Base-by-base conservation (phyloP, 2,888 invertebrate genomes). In the Drosophila limbata region DNA sequence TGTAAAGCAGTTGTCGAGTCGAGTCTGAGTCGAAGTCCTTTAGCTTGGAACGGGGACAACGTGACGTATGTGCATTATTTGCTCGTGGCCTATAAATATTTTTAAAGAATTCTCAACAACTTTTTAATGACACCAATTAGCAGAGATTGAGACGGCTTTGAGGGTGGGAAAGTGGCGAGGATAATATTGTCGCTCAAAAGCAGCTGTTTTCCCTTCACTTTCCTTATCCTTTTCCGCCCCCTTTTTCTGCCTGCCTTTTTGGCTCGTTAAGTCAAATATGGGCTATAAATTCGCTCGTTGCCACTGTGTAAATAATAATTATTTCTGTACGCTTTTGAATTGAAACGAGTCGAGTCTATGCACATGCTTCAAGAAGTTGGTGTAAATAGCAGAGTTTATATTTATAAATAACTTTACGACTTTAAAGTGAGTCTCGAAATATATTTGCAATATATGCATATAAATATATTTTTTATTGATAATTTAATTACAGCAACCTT, bases 51-150 rank as follows among this genome's bases (percentile, higher is more conserved):
- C 10, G 52, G 42, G 42, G 13, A 19, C 48, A 45, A 62, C 80
- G 48, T 53, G 73, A 61, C 77, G 83, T 79, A 79, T 85, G 45
- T 73, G 50, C 51, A 62, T 55, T 73, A 64, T 76, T 83, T 68
- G 48, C 56, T 42, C 25, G 28, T 47, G 61, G 60, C 77, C 55
- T 66, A 73, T 68, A 70, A 73, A 66, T 73, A 25, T 47, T 64
- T 74, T 67, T 73, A 51, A 79, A 75, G 59, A 59, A 50, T 44
- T 33, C 37, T 44, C 48, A 70, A 61, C 61, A 84, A 81, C 88
- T 82, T 89, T 89, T 84, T 84, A 89, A 89, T 84, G 79, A 84
- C 84, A 88, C 65, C 89, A 84, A 84, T 84, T 84, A 84, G 89
- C 70, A 71, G 66, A 56, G 62, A 56, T 63, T 57, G 40, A 33